Base-by-base conservation (phyloP, 2,113 vertebrate genomes). In the Scomber colias region DNA sequence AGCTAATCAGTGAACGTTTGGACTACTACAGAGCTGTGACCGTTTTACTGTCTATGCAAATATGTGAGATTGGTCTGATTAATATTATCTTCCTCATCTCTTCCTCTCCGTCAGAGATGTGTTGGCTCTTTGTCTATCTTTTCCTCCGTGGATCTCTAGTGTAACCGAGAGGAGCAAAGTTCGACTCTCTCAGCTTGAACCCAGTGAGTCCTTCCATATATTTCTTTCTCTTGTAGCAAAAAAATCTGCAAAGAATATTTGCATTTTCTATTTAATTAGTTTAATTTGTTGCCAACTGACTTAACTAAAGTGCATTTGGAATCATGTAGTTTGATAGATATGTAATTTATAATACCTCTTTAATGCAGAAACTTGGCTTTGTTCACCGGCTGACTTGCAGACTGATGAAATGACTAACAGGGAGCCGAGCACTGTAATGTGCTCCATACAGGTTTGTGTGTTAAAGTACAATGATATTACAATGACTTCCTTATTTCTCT, bases 81-180 rank as follows among this genome's bases (percentile, higher is more conserved):
- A 30, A 12, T 48, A 49, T 57, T 5, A 40, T 45, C 4, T 31
- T 27, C 35, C 44, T 48, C 15, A 27, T 67, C 3, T 49, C 11
- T 35, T 45, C 16, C 1, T 81, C 27, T 62, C 15, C 57, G 30
- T 68, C 91, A 97, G 97, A 84, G 97, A 97, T 75, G 89, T 97
- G 70, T 73, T 97, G 83, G 89, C 94, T 13, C 85, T 92, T 46
- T 92, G 93, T 31, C 93, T 97, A 67, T 87, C 45, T n/a, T 75
- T 95, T 31, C 94, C 94, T 54, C 51, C 5, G 4, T 94, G 93
- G 92, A 76, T 95, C 73, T 88, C 68, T 74, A 75, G 63, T 0
- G 3, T 92, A 48, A 81, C 75, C 0, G 71, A 84, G 4, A 72
- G 30, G 14, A 81, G 71, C 35, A 85, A 80, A 51, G 80, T 75